Conservation (phyloP, 2,113 vertebrate species). For the Cyanoliseus patagonus region DNA sequence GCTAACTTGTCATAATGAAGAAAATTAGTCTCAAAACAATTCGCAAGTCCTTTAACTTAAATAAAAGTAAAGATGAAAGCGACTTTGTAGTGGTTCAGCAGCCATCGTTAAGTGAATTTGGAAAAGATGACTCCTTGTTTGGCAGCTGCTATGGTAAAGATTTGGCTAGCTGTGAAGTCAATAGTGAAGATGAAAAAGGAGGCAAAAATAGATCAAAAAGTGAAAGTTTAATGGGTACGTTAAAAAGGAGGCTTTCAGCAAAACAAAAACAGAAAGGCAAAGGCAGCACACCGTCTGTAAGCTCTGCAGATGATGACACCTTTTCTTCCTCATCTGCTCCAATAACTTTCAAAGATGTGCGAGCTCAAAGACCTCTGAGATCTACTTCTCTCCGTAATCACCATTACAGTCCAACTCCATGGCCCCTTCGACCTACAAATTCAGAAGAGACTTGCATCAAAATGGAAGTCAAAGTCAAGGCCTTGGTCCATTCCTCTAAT, state of each 20-base stretch:
- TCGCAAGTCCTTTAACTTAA: constrained; percentile 96
- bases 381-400: constrained; percentile 92
- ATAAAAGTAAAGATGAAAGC: constrained; percentile 94
- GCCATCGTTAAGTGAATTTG: constrained; percentile 87
- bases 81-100: constrained; percentile 95
- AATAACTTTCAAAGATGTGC: constrained; percentile 89
- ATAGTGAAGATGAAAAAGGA: constrained; percentile 87
- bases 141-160: constrained; percentile 94
- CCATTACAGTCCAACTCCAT: constrained; percentile 96
- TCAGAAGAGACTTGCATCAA: constrained; percentile 95
- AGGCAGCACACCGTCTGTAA: constrained; percentile 80
- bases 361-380: constrained; percentile 90
- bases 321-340: constrained; percentile 94
- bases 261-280: constrained; percentile 95
- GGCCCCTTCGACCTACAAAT: constrained; percentile 91
- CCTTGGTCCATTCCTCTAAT: constrained; percentile 91
- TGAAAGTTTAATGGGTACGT: constrained; percentile 94
- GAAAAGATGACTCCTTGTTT: constrained; percentile 93
- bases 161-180: constrained; percentile 85
- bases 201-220: constrained; percentile 90
- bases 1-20: constrained; percentile 90
- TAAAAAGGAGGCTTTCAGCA: constrained; percentile 92
- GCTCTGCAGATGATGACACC: constrained; percentile 87
- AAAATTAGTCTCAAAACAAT: constrained; percentile 99
- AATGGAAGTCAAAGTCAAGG: constrained; percentile 97